A percentile compares a stretch with the other conserved stretches of the same genome.
Evolutionary conservation across 2,888 invertebrate genomes (phyloP).

Genomic region (Hydrotaea cyrtoneurina): DNA sequence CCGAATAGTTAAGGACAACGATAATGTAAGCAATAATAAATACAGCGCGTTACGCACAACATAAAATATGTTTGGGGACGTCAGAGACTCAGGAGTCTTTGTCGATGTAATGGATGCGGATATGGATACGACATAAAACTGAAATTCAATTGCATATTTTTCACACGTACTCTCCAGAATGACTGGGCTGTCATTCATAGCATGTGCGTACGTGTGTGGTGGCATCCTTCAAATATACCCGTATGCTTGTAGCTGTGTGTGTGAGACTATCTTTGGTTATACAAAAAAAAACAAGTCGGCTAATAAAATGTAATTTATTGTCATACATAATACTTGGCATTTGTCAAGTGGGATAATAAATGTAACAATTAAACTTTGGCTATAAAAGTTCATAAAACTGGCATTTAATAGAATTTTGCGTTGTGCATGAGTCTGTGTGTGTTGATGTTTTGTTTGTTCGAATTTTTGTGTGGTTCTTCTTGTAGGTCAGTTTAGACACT

Average conservation of each 20-base stretch:
- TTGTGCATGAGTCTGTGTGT: neutral
- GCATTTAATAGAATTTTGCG: conserved; percentile 28
- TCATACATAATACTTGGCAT: conserved; percentile 11
- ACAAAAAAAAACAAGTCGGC: conserved; percentile 1
- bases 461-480: too few relatives aligned
- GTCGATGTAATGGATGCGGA: neutral
- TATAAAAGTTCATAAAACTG: conserved; percentile 24
- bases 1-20: neutral
- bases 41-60: neutral
- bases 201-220: neutral
- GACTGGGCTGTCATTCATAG: conserved; percentile 1
- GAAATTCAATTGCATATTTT: conserved; percentile 41
- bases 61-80: neutral
- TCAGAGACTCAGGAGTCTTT: too few relatives aligned
- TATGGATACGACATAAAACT: conserved; percentile 10
- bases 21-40: neutral
- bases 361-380: conserved; percentile 39
- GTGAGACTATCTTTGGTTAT: too few relatives aligned
- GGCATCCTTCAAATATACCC: too few relatives aligned
- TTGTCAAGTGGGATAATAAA: conserved; percentile 36
- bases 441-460: neutral
- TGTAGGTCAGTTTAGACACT: too few relatives aligned
- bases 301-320: conserved; percentile 36
- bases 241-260: too few relatives aligned
- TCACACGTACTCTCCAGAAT: conserved; percentile 6